Percentiles rank a stretch among this genome's conserved stretches.
phyloP scores from a whole-genome alignment of 2,888 invertebrate genomes.

The Cristatella mucedo region DNA sequence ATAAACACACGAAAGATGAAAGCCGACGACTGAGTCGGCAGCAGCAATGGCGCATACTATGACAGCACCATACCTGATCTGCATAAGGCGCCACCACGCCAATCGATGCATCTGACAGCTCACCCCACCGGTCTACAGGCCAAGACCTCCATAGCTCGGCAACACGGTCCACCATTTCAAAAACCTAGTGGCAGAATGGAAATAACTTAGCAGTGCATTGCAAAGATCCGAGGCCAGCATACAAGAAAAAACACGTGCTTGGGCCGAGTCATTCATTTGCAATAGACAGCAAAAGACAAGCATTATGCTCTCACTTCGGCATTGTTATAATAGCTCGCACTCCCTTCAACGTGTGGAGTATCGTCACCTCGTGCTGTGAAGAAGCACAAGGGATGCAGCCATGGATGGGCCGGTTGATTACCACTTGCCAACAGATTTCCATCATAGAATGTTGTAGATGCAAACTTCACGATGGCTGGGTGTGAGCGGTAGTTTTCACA shows the following conservation, averaged over 20 bases:
- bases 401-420: slow-evolving; percentile 53
- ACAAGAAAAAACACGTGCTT: too few species aligned
- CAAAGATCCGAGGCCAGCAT: too few species aligned
- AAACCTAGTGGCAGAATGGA: too few species aligned
- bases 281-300: too few species aligned
- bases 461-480: slow-evolving; percentile 61
- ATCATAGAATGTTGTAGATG: slow-evolving; percentile 64
- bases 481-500: slow-evolving; percentile 70
- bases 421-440: slow-evolving; percentile 57
- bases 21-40: too few species aligned
- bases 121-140: slow-evolving; percentile 53
- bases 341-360: slow-evolving; percentile 55
- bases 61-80: slow-evolving; percentile 47
- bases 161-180: slow-evolving; percentile 60
- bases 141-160: slow-evolving; percentile 54
- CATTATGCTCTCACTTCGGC: slow-evolving; percentile 54
- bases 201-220: too few species aligned
- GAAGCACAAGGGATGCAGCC: slow-evolving; percentile 58
- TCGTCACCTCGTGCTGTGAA: slow-evolving; percentile 59
- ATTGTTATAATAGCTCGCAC: slow-evolving; percentile 64
- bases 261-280: too few species aligned
- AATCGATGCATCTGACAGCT: slow-evolving; percentile 54
- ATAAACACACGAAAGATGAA: too few species aligned
- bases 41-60: too few species aligned
- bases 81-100: slow-evolving; percentile 71